Evolutionary conservation across 2,797 vertebrate genomes (phyloP), one percentile per base, ranked within the genome.

Genomic region (Gymnoscopelus microlampas): DNA sequence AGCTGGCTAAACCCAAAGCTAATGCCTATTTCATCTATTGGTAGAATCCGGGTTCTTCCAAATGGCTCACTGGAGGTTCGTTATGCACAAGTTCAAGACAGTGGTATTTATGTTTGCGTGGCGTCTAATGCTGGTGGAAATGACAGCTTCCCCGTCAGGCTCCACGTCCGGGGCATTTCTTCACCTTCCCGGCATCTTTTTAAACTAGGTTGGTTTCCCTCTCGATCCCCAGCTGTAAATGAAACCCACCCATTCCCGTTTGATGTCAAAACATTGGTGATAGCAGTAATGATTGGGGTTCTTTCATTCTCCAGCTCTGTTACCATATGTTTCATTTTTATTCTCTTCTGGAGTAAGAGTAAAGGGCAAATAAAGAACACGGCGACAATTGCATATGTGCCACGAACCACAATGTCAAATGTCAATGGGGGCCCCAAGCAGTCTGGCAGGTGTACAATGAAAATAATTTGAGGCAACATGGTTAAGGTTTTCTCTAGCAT

Each of bases 251-350:
- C 83, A 0, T 77, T 91, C 69, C 76, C 90, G 2, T 92, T 95
- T 23, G 94, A 96, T 35, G 61, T 93, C 50, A 94, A 94, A 78
- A 95, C 95, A 0, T 86, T 97, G 26, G 81, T 92, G 51, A 91
- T 96, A 48, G 95, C 95, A 11, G 88, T 94, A 2, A 94, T 94
- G 0, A 95, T 97, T 1, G 96, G 96, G 0, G 91, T 95, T 53
- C 79, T 96, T 39, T 96, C 95, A 0, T 98, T 98, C 80, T 93
- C 96, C 48, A 94, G 95, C 81, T 96, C 96, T 0, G 95, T 97
- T 58, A 89, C 90, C 1, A 50, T 97, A 14, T 98, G 96, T 75
- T 97, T 97, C 35, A 55, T 95, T 66, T 94, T 96, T 76, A 96
- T 98, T 71, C 92, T 96, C 69, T 87, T 97, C 50, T 98, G 95